Base-by-base conservation (phyloP, 1,140 invertebrate species). In the Dolichoris vasculosae region DNA sequence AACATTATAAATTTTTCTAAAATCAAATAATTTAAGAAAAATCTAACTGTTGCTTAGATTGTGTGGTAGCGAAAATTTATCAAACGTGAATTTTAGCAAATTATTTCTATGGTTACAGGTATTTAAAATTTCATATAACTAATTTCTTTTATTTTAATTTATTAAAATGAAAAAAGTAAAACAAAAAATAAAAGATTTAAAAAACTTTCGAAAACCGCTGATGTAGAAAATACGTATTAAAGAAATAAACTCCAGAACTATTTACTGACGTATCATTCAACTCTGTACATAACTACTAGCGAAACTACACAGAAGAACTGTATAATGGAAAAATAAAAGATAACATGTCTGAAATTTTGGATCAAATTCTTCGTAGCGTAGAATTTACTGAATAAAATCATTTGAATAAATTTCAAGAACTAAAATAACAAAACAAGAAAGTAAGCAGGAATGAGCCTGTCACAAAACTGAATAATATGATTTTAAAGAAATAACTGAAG, bases 321-420 rank as follows among this genome's bases (percentile, higher is more conserved):
- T 43, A 3, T n/a, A 71, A 71, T 40, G 30, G 69, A 40, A 71
- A 71, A 71, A 71, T 71, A 71, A 71, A 40, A 71, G 30, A 71
- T 71, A 71, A 40, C 15, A 71, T 71, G 35, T 32, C 20, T 71
- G 69, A 6, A 38, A 71, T 71, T 71, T 40, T 26, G 38, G 38
- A 40, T 17, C 17, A 71, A 40, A 40, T 35, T 40, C 15, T 40
- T 67, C 2, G 1, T 7, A 71, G 30, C 20, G 2, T 38, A 40
- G 17, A 71, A 67, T 35, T 67, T 67, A 67, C 30, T 35, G 32
- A 67, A 67, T 13, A 26, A 67, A 9, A 67, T 67, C 15, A 30
- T 67, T 32, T 67, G 64, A 67, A 67, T 67, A 67, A 67, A 67
- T 67, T 67, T 6, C 32, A 35, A 67, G 30, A 67, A 67, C 6